Evolutionary conservation across 1,140 invertebrate species (phyloP), one percentile per base, ranked within the genome.

Genomic region (Camponotus vicinus): DNA sequence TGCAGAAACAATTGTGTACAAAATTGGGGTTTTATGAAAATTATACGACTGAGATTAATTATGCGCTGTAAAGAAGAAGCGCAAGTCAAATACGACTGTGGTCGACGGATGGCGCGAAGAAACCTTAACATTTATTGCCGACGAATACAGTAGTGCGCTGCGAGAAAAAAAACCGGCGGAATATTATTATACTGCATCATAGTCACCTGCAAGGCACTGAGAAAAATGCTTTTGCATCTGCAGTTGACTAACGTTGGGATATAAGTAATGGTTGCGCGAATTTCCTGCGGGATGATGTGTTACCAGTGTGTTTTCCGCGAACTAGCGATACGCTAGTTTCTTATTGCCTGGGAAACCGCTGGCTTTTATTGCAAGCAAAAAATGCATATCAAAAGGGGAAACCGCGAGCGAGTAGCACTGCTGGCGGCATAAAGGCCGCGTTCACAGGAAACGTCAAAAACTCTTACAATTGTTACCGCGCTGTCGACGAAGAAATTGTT

Each of bases 161-260:
- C 49, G 66, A 8, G 71, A 73, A 90, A 88, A 90, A 88, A 76
- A 75, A 9, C 61, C 63, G 61, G n/a, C 21, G 80, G 89, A 90
- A 90, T 90, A 90, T 90, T 90, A 90, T 90, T 90, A 90, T 88
- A 90, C 89, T 90, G 89, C 86, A 88, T 90, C 89, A 90, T 83
- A 90, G 89, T 90, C 89, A 90, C 52, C 69, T 15, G 89, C 89
- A 90, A 90, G 89, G 55, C 73, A 67, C 63, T 40, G 77, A 90
- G 89, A 90, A 90, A 90, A 90, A 90, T 90, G 83, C 90, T 90
- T 83, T 90, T 90, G 89, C 89, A 90, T 90, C 89, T 90, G 89
- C 89, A 64, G 86, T 71, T 90, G 89, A 90, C 89, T 90, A 86
- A 82, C 83, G 86, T 78, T 61, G 78, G 75, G 82, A 85, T 84